Evolutionary conservation across 2,113 vertebrate genomes (phyloP).

Genomic region (Rhineura floridana): DNA sequence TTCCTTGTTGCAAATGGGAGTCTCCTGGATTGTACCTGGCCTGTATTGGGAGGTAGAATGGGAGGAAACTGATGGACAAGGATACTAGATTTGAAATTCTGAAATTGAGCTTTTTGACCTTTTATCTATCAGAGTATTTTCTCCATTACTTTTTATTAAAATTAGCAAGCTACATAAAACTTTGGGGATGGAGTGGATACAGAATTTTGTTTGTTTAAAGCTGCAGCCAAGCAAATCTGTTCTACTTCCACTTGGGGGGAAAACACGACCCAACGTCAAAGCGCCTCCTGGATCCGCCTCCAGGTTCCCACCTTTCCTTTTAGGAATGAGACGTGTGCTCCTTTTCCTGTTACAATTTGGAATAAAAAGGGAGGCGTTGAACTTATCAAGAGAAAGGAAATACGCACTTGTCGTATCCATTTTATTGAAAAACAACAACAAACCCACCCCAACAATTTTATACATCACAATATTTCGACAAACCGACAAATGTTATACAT

Average conservation of each 20-base stretch:
- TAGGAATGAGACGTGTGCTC: too few species aligned
- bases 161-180: neutral
- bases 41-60: neutral
- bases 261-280: neutral
- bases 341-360: neutral
- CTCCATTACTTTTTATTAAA: neutral
- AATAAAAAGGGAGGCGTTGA: neutral
- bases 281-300: neutral
- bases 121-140: neutral
- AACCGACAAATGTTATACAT: slow-evolving; percentile 87
- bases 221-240: too few species aligned
- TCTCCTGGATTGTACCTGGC: neutral
- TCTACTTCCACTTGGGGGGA: neutral
- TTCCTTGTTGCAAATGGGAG: neutral
- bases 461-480: slow-evolving; percentile 86
- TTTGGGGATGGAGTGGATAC: neutral
- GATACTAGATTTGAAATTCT: neutral
- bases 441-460: slow-evolving; percentile 72
- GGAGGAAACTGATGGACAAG: neutral
- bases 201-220: neutral
- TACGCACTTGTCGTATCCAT: slow-evolving; percentile 81
- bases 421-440: slow-evolving; percentile 83
- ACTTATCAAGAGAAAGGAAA: neutral
- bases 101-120: neutral
- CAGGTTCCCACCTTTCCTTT: neutral